Percentiles rank a stretch among this genome's conserved stretches.
phyloP scores from a whole-genome alignment of 2,888 invertebrate genomes.

The Leucania comma region DNA sequence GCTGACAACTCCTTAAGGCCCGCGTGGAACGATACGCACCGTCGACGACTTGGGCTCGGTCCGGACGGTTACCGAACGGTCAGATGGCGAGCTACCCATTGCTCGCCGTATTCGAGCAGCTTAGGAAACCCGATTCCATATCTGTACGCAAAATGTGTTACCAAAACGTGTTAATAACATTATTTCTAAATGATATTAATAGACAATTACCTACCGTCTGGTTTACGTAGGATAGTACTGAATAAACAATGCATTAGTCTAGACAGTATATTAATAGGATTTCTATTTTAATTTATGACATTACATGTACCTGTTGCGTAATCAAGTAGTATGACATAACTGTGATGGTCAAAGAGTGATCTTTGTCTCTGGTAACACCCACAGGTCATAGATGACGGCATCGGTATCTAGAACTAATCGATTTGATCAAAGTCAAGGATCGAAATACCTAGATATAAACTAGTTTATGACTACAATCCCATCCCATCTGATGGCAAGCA shows the following conservation, averaged over 20 bases:
- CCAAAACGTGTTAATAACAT: no score
- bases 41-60: no score
- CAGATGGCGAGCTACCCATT: no score
- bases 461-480: no score
- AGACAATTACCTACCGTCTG: no score
- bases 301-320: conserved; percentile 17
- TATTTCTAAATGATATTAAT: conserved; percentile 1
- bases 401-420: not conserved
- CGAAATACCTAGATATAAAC: not conserved
- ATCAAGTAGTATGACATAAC: conserved; percentile 22
- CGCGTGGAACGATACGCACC: no score
- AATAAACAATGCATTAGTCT: conserved; percentile 49
- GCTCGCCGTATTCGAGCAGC: no score
- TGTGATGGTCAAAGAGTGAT: conserved; percentile 21
- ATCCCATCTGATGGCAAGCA: no score
- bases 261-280: conserved; percentile 43
- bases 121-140: no score
- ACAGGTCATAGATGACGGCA: conserved; percentile 7
- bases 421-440: not conserved
- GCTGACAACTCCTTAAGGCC: no score
- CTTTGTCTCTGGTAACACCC: not conserved
- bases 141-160: no score
- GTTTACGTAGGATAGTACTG: conserved; percentile 38
- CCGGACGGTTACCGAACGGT: no score
- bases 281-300: conserved; percentile 38